These are phyloP conservation scores for Mamestra configurata DNA, from an alignment of 1,140 invertebrate genomes.

Conservation along the genomic window DNA sequence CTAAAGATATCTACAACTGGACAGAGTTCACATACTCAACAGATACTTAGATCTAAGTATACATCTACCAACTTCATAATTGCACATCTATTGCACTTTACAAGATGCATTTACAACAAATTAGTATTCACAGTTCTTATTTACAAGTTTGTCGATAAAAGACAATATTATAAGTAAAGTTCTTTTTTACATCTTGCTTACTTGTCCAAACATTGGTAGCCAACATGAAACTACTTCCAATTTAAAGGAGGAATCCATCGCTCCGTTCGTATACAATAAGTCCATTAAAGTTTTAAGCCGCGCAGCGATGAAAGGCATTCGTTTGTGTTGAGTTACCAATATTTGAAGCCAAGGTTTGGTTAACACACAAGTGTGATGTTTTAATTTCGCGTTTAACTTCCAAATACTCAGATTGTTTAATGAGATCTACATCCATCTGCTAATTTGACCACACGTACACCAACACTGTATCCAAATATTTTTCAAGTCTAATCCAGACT, in stretches of 20 bases:
- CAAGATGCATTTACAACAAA: constrained; percentile 87
- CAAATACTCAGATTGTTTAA: background rate
- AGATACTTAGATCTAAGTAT: constrained; percentile 81
- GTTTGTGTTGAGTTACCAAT: background rate
- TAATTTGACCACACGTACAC: constrained; percentile 1
- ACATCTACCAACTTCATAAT: constrained; percentile 86
- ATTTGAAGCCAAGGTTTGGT: background rate
- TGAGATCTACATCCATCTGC: constrained; percentile 7
- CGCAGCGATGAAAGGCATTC: background rate
- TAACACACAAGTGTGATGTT: background rate
- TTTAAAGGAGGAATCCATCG: background rate
- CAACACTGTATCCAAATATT: constrained; percentile 33
- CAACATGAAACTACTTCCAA: background rate
- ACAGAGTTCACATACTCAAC: constrained; percentile 81
- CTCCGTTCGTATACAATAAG: background rate
- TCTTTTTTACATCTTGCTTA: constrained; percentile 15
- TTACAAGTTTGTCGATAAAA: constrained; percentile 65
- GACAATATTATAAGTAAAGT: constrained; percentile 16
- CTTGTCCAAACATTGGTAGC: background rate
- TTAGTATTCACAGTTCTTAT: constrained; percentile 83
- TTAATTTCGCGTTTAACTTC: background rate
- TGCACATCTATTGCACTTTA: constrained; percentile 87
- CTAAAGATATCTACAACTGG: constrained; percentile 78
- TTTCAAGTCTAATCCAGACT: constrained; percentile 40
- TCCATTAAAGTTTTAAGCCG: background rate